These are phyloP conservation scores for Litoditis marina DNA, from an alignment of 2,888 invertebrate species.

Conservation along the genomic window DNA sequence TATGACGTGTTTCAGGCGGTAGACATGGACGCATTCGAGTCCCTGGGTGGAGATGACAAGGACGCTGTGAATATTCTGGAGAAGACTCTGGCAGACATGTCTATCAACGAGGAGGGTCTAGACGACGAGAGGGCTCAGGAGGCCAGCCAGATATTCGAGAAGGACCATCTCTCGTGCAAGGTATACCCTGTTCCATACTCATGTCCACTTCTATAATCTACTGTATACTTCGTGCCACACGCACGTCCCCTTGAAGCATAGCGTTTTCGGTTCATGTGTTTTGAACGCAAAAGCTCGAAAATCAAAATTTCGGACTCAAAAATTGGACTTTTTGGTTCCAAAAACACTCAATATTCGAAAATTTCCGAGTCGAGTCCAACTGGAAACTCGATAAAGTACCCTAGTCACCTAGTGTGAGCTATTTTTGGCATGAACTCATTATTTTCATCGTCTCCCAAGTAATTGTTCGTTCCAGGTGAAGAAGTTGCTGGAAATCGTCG, in stretches of 20 bases:
- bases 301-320: no score
- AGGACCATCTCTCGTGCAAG: conserved; percentile 18
- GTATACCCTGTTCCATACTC: background rate
- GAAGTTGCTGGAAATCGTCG: conserved; percentile 26
- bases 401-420: no score
- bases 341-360: background rate
- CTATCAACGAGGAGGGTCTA: conserved; percentile 27
- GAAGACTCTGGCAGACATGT: conserved; percentile 40
- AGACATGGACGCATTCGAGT: conserved; percentile 53
- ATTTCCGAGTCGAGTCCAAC: no score
- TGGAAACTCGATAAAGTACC: no score
- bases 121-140: conserved; percentile 5
- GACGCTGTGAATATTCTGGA: conserved; percentile 31
- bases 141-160: conserved; percentile 38
- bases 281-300: no score
- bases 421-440: no score
- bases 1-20: conserved; percentile 28
- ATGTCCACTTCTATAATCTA: no score
- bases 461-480: no score
- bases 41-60: conserved; percentile 30
- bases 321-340: no score
- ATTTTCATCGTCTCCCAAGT: no score
- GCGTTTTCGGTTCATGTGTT: background rate
- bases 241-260: no score
- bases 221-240: no score